Evolutionary conservation across 2,888 invertebrate species (phyloP).

Genomic region (Hydraecia micacea): DNA sequence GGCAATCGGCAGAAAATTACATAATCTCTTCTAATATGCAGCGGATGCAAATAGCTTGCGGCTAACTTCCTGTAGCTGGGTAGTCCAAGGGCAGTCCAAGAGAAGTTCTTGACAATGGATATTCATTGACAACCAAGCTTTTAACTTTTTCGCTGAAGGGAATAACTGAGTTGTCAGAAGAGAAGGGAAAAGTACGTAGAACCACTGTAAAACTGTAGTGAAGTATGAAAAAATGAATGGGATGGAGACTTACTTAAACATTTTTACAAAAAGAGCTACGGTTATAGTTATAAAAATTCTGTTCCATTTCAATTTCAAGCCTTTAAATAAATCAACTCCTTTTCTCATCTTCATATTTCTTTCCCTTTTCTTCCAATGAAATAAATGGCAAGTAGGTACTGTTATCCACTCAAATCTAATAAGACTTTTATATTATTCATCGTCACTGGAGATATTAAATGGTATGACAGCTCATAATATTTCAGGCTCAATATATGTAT

Average conservation of each 20-base stretch:
- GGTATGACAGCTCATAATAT: constrained; percentile 39
- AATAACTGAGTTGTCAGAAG: background rate
- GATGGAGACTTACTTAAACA: background rate
- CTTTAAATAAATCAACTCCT: constrained; percentile 6
- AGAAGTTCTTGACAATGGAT: background rate
- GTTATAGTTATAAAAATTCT: background rate
- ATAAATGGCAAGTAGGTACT: background rate
- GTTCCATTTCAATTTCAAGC: constrained; percentile 1
- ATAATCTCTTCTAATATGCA: background rate
- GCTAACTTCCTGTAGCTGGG: background rate
- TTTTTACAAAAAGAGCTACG: background rate
- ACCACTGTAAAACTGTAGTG: background rate
- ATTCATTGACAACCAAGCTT: background rate
- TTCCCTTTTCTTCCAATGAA: background rate
- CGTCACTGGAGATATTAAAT: constrained; percentile 46
- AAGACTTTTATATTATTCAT: constrained; percentile 41
- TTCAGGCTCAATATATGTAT: background rate
- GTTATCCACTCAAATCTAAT: constrained; percentile 15
- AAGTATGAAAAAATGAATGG: too few species aligned
- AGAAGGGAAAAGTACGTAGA: background rate
- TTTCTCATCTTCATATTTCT: constrained; percentile 16
- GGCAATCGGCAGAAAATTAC: background rate
- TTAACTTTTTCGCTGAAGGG: background rate
- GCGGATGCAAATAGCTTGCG: background rate
- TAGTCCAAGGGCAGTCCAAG: background rate